Conservation (phyloP, 2,888 invertebrate genomes). For the Pollenia labialis region DNA sequence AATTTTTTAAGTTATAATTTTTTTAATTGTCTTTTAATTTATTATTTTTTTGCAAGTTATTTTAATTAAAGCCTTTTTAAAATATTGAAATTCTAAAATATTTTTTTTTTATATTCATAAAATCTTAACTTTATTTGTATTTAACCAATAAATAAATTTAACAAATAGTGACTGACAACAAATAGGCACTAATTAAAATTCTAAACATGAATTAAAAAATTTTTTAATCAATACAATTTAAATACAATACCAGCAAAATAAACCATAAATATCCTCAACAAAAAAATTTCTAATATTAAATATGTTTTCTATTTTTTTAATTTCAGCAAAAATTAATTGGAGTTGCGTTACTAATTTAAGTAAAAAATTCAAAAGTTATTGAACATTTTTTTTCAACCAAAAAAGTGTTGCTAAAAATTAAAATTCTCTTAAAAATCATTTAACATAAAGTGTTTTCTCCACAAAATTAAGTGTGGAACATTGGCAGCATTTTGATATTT, state of each 20-base stretch:
- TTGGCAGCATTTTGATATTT: constrained; percentile 4
- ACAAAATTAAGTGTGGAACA: neutral
- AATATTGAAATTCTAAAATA: too few relatives aligned
- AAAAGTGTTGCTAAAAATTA: constrained; percentile 35
- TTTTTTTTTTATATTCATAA: too few relatives aligned
- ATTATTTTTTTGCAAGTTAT: too few relatives aligned
- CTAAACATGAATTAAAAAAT: neutral
- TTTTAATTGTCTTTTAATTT: too few relatives aligned
- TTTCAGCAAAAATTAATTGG: constrained; percentile 50
- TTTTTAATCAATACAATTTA: neutral
- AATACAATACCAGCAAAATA: neutral
- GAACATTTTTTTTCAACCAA: neutral
- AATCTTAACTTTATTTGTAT: too few relatives aligned
- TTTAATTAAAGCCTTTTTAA: too few relatives aligned
- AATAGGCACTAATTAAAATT: neutral
- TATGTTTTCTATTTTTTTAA: constrained; percentile 9
- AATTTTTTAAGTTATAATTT: too few relatives aligned
- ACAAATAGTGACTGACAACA: too few relatives aligned
- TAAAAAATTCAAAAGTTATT: neutral
- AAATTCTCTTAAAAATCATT: constrained; percentile 34
- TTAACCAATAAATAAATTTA: too few relatives aligned
- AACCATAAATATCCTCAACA: neutral
- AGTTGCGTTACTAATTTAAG: neutral
- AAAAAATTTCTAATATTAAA: neutral
- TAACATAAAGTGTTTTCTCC: constrained; percentile 29